Evolutionary conservation across 2,113 vertebrate genomes (phyloP).

Genomic region (Oophaga pumilio): DNA sequence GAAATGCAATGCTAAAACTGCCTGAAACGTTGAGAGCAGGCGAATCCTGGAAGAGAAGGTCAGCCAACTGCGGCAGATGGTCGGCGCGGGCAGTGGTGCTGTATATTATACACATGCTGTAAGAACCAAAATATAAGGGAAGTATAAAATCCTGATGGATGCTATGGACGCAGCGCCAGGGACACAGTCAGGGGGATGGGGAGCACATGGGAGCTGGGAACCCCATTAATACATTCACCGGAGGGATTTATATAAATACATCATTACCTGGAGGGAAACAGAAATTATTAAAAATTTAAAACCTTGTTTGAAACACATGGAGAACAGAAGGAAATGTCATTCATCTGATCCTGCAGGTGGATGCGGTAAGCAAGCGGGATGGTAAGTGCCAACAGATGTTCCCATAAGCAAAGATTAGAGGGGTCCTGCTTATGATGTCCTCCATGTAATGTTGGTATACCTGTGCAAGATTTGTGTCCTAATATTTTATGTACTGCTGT

Average conservation of each 20-base stretch:
- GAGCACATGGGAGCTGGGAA: not conserved
- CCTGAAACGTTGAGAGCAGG: not conserved
- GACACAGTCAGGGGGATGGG: not conserved
- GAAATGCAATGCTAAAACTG: not conserved
- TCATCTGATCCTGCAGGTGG: not conserved
- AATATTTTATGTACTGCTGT: no score
- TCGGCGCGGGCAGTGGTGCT: not conserved
- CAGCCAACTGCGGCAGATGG: slow-evolving; percentile 3
- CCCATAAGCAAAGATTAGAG: no score
- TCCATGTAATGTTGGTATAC: no score
- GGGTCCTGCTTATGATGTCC: no score
- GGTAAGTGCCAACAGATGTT: no score
- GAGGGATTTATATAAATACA: no score
- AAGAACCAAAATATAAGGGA: not conserved
- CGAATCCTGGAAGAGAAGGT: not conserved
- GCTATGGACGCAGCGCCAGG: not conserved
- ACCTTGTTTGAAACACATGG: no score
- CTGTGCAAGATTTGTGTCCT: no score
- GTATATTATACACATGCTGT: not conserved
- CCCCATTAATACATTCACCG: no score
- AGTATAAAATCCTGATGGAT: not conserved
- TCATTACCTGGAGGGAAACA: no score
- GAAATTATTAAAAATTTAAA: no score
- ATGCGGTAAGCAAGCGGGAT: not conserved
- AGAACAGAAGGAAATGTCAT: no score